Conservation (phyloP, 2,888 invertebrate genomes). For the Drosophila incognita region DNA sequence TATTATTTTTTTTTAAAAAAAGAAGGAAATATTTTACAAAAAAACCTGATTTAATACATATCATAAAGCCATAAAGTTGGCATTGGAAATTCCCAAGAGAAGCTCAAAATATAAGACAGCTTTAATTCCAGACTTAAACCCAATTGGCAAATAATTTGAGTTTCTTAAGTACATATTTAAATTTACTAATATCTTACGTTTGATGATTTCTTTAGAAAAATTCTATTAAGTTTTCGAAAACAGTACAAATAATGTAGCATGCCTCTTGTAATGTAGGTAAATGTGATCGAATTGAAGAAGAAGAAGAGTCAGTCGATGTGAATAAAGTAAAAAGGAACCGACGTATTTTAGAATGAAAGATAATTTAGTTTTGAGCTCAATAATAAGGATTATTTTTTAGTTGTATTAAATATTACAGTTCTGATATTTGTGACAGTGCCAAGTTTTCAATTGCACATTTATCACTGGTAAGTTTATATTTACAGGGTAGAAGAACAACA, state of each 20-base stretch:
- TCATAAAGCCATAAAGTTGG: not conserved
- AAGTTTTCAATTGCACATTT: not conserved
- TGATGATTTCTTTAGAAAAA: not conserved
- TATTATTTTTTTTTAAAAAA: not conserved
- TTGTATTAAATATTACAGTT: not conserved
- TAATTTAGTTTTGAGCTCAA: no score
- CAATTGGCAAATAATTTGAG: not conserved
- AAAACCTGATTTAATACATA: not conserved
- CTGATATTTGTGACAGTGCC: not conserved
- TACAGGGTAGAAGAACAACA: conserved; percentile 38
- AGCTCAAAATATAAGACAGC: not conserved
- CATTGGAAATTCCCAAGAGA: not conserved
- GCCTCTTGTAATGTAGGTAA: no score
- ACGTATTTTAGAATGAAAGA: no score
- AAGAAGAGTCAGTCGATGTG: no score
- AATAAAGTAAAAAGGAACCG: no score
- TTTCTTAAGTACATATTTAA: not conserved
- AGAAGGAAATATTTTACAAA: not conserved
- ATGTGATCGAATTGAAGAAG: no score
- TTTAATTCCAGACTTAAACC: not conserved
- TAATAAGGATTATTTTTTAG: not conserved
- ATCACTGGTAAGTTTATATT: not conserved
- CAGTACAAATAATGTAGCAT: not conserved
- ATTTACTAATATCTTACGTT: not conserved
- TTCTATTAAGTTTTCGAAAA: not conserved